Percentiles rank a stretch among this genome's conserved stretches.
Conservation (phyloP, 2,888 invertebrate species). For the Autographa gamma region DNA sequence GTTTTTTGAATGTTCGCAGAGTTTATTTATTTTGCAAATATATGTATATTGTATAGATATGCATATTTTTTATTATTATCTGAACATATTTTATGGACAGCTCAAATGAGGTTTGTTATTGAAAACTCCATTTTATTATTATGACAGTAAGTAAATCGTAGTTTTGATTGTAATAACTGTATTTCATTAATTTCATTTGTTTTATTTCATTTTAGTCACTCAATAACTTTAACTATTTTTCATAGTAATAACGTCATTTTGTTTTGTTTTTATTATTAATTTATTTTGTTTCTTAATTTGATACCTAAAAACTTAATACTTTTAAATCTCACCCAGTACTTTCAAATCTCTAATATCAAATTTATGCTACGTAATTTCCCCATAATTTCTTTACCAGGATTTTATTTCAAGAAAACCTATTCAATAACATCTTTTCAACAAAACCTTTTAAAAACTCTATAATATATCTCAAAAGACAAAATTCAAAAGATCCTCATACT, state of each 20-base stretch:
- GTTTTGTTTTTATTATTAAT: neutral
- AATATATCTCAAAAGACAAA: too few relatives aligned
- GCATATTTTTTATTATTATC: neutral
- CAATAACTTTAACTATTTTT: neutral
- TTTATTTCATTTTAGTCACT: too few relatives aligned
- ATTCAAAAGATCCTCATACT: too few relatives aligned
- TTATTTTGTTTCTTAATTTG: neutral
- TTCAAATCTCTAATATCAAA: too few relatives aligned
- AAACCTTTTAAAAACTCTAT: too few relatives aligned
- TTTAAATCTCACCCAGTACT: too few relatives aligned
- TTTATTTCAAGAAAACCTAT: too few relatives aligned
- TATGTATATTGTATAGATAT: neutral
- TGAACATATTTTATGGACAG: neutral
- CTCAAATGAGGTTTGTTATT: neutral
- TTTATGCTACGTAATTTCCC: too few relatives aligned
- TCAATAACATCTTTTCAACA: too few relatives aligned
- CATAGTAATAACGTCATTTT: neutral
- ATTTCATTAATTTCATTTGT: neutral
- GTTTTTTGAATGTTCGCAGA: conserved; percentile 41
- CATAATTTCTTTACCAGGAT: too few relatives aligned
- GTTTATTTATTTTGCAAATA: conserved; percentile 18
- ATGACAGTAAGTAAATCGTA: neutral
- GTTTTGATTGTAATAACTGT: neutral
- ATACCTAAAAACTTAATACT: too few relatives aligned
- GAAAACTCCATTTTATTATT: neutral